phyloP scores from a whole-genome alignment of 2,797 vertebrate genomes.

The Cossypha heuglini region DNA sequence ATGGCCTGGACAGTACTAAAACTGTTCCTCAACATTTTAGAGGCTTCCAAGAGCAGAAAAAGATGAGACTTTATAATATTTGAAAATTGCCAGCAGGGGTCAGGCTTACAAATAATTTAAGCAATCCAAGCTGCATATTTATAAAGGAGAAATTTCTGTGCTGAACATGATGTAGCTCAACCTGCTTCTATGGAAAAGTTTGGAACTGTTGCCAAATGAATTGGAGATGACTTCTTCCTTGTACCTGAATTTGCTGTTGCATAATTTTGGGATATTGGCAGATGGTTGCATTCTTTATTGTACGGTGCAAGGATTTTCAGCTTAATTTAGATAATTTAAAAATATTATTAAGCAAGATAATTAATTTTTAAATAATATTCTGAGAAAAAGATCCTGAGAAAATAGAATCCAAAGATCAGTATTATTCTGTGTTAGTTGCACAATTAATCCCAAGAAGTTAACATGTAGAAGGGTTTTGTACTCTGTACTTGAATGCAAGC shows the following conservation, averaged over 20 bases:
- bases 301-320: background rate
- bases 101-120: conserved; percentile 63
- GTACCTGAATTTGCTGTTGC: background rate
- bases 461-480: background rate
- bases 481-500: background rate
- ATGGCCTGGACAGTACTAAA: background rate
- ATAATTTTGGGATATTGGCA: background rate
- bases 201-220: background rate
- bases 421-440: background rate
- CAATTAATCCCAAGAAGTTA: background rate
- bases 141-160: background rate
- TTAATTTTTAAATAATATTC: background rate
- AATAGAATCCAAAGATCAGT: background rate
- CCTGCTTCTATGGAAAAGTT: background rate
- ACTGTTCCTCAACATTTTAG: background rate
- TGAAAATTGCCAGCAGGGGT: conserved; percentile 62
- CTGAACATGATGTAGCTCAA: background rate
- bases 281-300: background rate
- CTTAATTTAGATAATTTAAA: background rate
- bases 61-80: background rate
- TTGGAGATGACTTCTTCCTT: background rate
- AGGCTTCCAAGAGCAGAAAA: background rate
- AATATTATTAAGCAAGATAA: background rate
- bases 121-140: background rate
- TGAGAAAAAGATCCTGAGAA: background rate